phyloP scores from a whole-genome alignment of 2,797 vertebrate species.

The Myotis daubentonii region DNA sequence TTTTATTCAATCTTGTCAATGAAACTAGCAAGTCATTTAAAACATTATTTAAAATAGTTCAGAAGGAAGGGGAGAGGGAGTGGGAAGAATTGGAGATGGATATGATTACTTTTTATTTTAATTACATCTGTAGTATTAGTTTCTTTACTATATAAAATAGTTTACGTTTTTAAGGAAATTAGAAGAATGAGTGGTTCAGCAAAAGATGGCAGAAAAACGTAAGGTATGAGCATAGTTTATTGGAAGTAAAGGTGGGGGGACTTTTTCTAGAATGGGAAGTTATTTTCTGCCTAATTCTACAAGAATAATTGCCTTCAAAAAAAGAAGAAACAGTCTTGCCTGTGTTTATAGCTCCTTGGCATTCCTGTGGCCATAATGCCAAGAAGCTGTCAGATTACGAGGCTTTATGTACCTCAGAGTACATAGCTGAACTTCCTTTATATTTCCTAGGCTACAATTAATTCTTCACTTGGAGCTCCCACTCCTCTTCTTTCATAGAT shows the following conservation, averaged over 20 bases:
- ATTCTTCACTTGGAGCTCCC: not conserved
- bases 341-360: not conserved
- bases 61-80: not conserved
- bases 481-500: not conserved
- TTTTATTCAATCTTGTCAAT: not conserved
- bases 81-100: not conserved
- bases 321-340: not conserved
- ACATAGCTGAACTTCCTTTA: not conserved
- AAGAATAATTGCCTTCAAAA: not conserved
- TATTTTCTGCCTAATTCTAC: not conserved
- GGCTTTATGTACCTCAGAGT: not conserved
- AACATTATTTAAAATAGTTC: not conserved
- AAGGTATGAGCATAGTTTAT: not conserved
- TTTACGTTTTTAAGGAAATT: not conserved
- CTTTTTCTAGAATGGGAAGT: not conserved
- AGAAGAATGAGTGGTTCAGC: not conserved
- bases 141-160: not conserved
- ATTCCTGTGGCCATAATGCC: not conserved
- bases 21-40: not conserved
- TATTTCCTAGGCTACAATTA: slow-evolving; percentile 2
- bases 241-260: not conserved
- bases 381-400: not conserved
- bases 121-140: not conserved
- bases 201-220: not conserved
- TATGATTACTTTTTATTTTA: not conserved